Percentiles rank a stretch among this genome's conserved stretches.
phyloP scores from a whole-genome alignment of 2,888 invertebrate species.

The Hofmannophila pseudospretella region DNA sequence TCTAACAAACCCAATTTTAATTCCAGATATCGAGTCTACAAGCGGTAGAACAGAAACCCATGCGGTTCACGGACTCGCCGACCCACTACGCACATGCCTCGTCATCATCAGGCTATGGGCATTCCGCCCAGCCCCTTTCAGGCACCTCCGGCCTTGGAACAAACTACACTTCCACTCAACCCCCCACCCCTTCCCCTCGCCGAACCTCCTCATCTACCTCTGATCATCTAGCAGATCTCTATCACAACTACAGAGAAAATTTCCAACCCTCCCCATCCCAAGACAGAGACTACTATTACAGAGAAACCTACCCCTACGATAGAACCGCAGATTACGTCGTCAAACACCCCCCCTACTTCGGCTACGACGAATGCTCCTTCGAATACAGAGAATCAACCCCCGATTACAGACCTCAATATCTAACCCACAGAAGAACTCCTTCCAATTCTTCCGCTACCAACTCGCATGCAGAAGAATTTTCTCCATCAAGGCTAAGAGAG shows the following conservation, averaged over 20 bases:
- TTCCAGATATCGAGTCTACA: constrained; percentile 66
- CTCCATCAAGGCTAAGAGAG: constrained; percentile 51
- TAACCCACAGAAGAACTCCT: constrained; percentile 85
- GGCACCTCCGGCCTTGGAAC: constrained; percentile 73
- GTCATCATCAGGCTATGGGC: constrained; percentile 69
- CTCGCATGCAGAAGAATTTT: constrained; percentile 72
- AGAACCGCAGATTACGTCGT: constrained; percentile 66
- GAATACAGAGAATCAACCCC: constrained; percentile 58
- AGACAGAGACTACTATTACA: constrained; percentile 53
- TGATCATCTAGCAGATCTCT: constrained; percentile 82
- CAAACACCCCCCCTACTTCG: constrained; percentile 54
- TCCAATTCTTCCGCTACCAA: constrained; percentile 83
- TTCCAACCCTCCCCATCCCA: constrained; percentile 57
- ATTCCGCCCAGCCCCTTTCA: constrained; percentile 70
- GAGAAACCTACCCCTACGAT: constrained; percentile 55
- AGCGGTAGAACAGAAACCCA: constrained; percentile 79
- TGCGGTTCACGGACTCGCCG: constrained; percentile 86
- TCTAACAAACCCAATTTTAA: background rate
- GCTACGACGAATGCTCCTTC: constrained; percentile 61
- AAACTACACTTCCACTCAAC: constrained; percentile 70
- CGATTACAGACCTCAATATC: constrained; percentile 57
- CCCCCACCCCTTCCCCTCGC: constrained; percentile 82
- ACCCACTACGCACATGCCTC: constrained; percentile 80
- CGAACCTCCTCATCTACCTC: constrained; percentile 81
- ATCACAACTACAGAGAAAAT: constrained; percentile 72